Conservation (phyloP, 1,140 invertebrate species). For the fruit fly (Drosophila melanogaster) region DNA sequence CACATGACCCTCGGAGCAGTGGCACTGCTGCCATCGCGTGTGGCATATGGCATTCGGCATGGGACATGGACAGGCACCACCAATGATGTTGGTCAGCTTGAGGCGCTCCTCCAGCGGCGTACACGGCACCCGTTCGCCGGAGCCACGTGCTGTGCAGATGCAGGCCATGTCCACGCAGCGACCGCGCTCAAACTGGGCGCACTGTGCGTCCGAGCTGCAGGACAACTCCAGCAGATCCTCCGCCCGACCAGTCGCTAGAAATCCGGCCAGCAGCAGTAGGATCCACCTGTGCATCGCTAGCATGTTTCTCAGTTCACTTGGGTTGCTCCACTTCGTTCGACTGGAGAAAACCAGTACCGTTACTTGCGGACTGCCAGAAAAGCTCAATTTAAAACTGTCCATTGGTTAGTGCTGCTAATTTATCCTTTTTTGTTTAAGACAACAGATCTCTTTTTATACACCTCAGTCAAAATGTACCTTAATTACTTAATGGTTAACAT, state of each 20-base stretch:
- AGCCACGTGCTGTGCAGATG: slow-evolving; percentile 27
- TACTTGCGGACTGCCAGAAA: background rate
- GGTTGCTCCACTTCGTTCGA: background rate
- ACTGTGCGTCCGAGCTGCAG: slow-evolving; percentile 46
- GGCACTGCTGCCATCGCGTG: slow-evolving; percentile 45
- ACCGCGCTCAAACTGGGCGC: slow-evolving; percentile 30
- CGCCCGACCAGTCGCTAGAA: background rate
- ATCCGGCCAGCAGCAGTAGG: background rate
- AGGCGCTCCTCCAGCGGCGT: slow-evolving; percentile 26
- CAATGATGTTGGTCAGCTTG: slow-evolving; percentile 70
- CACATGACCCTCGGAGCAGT: slow-evolving; percentile 43
- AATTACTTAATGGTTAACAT: too few species aligned
- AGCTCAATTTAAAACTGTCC: background rate
- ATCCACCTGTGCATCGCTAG: background rate
- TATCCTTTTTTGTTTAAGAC: background rate
- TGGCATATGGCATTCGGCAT: slow-evolving; percentile 54
- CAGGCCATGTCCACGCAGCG: slow-evolving; percentile 37
- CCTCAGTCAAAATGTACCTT: too few species aligned
- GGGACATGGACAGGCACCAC: slow-evolving; percentile 67
- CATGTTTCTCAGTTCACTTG: slow-evolving; percentile 17
- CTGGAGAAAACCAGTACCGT: background rate
- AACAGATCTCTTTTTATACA: too few species aligned
- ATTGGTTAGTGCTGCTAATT: background rate
- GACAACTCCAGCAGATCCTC: slow-evolving; percentile 54
- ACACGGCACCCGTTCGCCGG: slow-evolving; percentile 22